phyloP scores from a whole-genome alignment of 2,113 vertebrate species.

The Hippocampus barbouri region DNA sequence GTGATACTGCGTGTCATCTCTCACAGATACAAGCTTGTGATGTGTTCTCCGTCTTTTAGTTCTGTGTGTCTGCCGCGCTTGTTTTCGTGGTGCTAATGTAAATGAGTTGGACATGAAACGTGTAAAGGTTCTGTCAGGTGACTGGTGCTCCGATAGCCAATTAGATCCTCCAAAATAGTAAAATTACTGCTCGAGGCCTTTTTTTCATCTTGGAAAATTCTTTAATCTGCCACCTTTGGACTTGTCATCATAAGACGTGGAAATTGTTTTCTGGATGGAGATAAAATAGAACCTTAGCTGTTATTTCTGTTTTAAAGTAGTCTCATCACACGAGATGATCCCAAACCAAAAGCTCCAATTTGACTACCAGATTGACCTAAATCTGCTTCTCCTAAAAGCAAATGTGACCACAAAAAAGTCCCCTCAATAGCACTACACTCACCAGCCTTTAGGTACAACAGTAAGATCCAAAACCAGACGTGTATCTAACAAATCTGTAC shows the following conservation, averaged over 20 bases:
- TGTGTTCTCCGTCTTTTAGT: conserved; percentile 42
- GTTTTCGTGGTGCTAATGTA: conserved; percentile 55
- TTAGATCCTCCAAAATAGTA: conserved; percentile 62
- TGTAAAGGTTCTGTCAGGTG: conserved; percentile 47
- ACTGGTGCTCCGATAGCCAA: conserved; percentile 52
- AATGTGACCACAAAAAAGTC: neutral
- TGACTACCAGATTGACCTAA: neutral
- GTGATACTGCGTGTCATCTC: conserved; percentile 51
- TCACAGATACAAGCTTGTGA: conserved; percentile 21
- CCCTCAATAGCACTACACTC: neutral
- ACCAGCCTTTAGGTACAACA: neutral
- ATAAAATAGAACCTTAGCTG: neutral
- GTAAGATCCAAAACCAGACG: neutral
- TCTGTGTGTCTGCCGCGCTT: conserved; percentile 42
- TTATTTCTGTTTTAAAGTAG: neutral
- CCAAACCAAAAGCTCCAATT: neutral
- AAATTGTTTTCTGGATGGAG: neutral
- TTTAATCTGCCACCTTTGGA: conserved; percentile 10
- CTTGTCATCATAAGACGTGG: neutral
- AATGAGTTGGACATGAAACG: conserved; percentile 66
- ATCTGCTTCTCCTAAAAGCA: neutral
- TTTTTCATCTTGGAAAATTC: neutral
- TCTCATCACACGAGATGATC: neutral
- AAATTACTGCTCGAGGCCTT: conserved; percentile 35
- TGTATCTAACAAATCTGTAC: too few species aligned